Evolutionary conservation across 2,797 vertebrate species (phyloP).

Genomic region (Danio jaintianensis): DNA sequence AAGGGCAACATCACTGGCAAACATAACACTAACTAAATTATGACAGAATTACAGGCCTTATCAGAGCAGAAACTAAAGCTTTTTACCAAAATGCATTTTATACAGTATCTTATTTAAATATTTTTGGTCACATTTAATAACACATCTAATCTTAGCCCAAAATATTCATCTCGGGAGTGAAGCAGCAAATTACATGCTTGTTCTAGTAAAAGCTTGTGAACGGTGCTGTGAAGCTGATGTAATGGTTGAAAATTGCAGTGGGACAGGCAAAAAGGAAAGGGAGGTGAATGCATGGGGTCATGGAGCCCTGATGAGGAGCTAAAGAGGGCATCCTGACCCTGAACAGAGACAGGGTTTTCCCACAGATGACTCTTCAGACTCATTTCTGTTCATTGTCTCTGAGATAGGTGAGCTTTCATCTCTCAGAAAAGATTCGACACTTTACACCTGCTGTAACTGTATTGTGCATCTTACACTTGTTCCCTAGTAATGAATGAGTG

Average conservation of each 20-base stretch:
- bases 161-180: background rate
- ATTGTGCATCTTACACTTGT: background rate
- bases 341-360: conserved; percentile 35
- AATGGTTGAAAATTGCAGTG: conserved; percentile 44
- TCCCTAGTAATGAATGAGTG: background rate
- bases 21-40: too few species aligned
- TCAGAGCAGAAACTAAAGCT: too few species aligned
- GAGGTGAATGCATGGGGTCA: conserved; percentile 64
- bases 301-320: conserved; percentile 64
- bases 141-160: background rate
- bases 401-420: conserved; percentile 30
- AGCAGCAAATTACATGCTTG: conserved; percentile 29
- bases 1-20: too few species aligned
- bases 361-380: conserved; percentile 36
- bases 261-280: conserved; percentile 49
- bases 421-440: conserved; percentile 24
- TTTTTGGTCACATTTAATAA: background rate
- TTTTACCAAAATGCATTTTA: background rate
- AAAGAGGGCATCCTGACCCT: conserved; percentile 55
- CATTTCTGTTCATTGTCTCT: conserved; percentile 49
- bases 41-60: too few species aligned
- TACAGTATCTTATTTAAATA: background rate
- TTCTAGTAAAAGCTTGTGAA: conserved; percentile 29
- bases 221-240: conserved; percentile 43
- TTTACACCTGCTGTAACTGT: conserved; percentile 54